Base-by-base conservation (phyloP, 2,888 invertebrate genomes). In the Noctua fimbriata region DNA sequence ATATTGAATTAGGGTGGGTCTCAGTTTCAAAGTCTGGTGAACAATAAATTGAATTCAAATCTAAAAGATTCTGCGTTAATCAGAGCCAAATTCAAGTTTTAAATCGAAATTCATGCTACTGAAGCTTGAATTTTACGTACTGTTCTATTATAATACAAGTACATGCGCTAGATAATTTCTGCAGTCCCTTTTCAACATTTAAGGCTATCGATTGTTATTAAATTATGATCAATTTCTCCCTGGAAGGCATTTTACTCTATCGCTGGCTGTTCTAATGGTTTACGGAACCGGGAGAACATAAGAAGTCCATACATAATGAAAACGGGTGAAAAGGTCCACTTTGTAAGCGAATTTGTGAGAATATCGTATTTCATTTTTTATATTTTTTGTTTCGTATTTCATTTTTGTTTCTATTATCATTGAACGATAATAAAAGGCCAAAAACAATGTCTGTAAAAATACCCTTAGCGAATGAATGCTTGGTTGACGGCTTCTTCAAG, bases 141-240 rank as follows among this genome's bases (percentile, higher is more conserved):
- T 10, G 49, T 28, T 6, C 10, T 21, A 41, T 18, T 12, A 24
- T 36, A 28, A 24, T 60, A 66, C 14, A 2, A 21, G 2, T 21
- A 52, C 52, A 28, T 28, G 6, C 28, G 2, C 2, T 18, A 2
- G 18, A 60, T 1, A 16, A 60, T 36, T 76, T 76, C 14, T 77
- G 24, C 24, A 47, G 18, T 3, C 14, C 28, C 14, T 79, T 79
- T 49, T 36, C 47, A 18, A 58, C 47, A 18, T 32, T 63, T 32
- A 24, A 28, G n/a, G 4, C 5, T 10, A 66, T 58, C 7, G 32
- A 60, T 74, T 69, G 28, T 21, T 60, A 67, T 65, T 52, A 66
- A 77, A 67, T 52, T 67, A 52, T 83, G 65, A 76, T 49, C 16
- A 41, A 69, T 82, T 21, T 28, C 44, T 82, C 72, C 79, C 82